Evolutionary conservation across 2,797 vertebrate genomes (phyloP).

Genomic region (Tarsius wallacei): DNA sequence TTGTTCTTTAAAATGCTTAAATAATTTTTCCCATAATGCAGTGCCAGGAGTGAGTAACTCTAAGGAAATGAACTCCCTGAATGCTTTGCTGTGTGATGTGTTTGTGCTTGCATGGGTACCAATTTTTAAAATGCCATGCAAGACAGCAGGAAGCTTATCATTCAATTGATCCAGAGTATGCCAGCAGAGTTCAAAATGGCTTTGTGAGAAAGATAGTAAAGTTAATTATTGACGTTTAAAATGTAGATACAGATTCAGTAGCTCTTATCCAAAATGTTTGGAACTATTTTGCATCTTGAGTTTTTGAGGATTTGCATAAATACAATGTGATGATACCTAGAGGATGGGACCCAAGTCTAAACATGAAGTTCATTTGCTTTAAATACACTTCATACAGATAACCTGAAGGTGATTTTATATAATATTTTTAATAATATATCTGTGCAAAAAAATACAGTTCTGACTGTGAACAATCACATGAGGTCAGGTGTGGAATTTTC

Average conservation of each 20-base stretch:
- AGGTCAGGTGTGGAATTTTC: too few relatives aligned
- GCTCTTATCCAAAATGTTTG: neutral
- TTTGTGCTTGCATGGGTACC: neutral
- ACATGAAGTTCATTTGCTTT: neutral
- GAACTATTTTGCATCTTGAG: neutral
- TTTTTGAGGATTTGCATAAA: neutral
- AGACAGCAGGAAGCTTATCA: neutral
- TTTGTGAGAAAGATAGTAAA: neutral
- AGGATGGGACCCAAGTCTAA: neutral
- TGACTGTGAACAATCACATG: neutral
- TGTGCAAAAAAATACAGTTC: neutral
- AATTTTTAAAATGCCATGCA: conserved; percentile 51
- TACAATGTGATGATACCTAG: too few relatives aligned
- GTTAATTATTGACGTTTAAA: conserved; percentile 23
- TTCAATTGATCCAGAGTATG: neutral
- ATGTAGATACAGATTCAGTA: neutral
- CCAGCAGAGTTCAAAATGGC: conserved; percentile 20
- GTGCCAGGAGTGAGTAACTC: conserved; percentile 59
- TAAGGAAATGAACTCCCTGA: conserved; percentile 40
- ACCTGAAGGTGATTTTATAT: neutral
- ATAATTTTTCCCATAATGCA: conserved; percentile 27
- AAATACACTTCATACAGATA: neutral
- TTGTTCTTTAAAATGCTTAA: conserved; percentile 66
- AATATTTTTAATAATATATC: neutral
- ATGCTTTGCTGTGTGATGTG: neutral